Conservation (phyloP, 2,888 invertebrate species). For the Piscicola geometra region DNA sequence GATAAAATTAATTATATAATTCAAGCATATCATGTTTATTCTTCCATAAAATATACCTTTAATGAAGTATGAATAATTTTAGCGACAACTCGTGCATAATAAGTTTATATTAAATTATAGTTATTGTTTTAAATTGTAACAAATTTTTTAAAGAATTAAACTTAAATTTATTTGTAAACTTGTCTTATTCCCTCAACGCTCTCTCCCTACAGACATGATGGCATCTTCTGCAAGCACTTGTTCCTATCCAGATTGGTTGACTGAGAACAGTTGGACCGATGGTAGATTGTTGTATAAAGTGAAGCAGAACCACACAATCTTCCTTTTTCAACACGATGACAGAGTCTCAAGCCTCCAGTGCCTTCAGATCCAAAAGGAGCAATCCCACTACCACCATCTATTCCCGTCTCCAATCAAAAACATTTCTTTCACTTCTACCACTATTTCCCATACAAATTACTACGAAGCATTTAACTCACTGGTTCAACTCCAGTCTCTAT, state of each 20-base stretch:
- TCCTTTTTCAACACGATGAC: background rate
- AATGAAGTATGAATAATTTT: too few species aligned
- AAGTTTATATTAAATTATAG: too few species aligned
- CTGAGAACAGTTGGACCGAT: background rate
- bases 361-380: background rate
- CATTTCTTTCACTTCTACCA: background rate
- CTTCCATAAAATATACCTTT: too few species aligned
- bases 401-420: background rate
- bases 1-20: too few species aligned
- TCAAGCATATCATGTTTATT: too few species aligned
- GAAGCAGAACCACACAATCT: background rate
- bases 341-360: background rate
- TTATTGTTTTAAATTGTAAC: too few species aligned
- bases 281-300: background rate
- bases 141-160: too few species aligned
- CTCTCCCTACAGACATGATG: background rate
- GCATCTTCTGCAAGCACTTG: background rate
- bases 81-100: too few species aligned
- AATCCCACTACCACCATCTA: conserved; percentile 5
- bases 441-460: too few species aligned
- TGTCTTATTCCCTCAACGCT: background rate
- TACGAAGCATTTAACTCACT: too few species aligned
- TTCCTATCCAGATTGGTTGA: background rate
- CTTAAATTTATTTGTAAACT: background rate
- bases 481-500: background rate